These are phyloP conservation scores for Xenopus borealis DNA, from an alignment of 2,113 vertebrate species.

Conservation along the genomic window DNA sequence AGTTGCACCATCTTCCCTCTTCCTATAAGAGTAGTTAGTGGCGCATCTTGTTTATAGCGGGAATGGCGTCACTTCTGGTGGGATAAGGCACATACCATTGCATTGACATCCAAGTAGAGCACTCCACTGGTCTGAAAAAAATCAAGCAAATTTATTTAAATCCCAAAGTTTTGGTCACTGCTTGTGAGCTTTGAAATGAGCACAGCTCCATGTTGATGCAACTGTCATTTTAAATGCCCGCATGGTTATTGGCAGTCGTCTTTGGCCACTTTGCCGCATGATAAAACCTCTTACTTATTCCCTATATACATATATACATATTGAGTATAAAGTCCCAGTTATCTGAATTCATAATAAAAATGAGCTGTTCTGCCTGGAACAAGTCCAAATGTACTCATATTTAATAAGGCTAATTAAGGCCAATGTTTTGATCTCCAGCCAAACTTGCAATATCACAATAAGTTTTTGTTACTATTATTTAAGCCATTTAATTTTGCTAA, in stretches of 20 bases:
- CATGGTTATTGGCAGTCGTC: not conserved
- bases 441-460: constrained; percentile 55
- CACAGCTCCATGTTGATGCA: too few relatives aligned
- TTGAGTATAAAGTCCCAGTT: constrained; percentile 31
- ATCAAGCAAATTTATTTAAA: too few relatives aligned
- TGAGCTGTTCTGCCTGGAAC: constrained; percentile 48
- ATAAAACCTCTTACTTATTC: constrained; percentile 11
- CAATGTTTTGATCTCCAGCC: constrained; percentile 56
- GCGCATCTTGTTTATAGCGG: too few relatives aligned
- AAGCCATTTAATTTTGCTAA: constrained; percentile 53
- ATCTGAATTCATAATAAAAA: constrained; percentile 33
- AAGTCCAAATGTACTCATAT: constrained; percentile 42
- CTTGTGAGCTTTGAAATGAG: too few relatives aligned
- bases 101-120: too few relatives aligned
- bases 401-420: constrained; percentile 54
- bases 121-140: too few relatives aligned
- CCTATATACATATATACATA: not conserved
- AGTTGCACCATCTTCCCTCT: too few relatives aligned
- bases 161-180: too few relatives aligned
- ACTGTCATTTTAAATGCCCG: not conserved
- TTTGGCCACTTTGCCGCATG: not conserved
- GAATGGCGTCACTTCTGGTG: too few relatives aligned
- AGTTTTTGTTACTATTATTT: constrained; percentile 57
- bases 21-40: too few relatives aligned
- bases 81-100: too few relatives aligned